A percentile compares a stretch with the other conserved stretches of the same genome.
Conservation (phyloP, 2,113 vertebrate genomes). For the Sisor rabdophorus region DNA sequence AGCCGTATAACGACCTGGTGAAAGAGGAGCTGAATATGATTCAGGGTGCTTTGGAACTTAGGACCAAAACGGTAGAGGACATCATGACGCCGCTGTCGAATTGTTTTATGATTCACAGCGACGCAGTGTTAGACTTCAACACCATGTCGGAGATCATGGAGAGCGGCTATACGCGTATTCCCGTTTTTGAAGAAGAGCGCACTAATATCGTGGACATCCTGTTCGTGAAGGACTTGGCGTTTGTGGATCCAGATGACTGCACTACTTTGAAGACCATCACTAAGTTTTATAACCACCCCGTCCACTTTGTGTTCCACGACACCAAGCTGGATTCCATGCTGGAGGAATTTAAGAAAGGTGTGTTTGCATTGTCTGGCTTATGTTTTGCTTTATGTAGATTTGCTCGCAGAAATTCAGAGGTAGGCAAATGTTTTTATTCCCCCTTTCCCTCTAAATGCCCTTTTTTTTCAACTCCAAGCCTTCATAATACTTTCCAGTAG, state of each 20-base stretch:
- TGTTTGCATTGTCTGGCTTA: conserved; percentile 20
- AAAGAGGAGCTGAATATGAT: conserved; percentile 97
- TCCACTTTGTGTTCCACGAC: conserved; percentile 95
- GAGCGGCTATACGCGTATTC: conserved; percentile 91
- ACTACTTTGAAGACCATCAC: conserved; percentile 94
- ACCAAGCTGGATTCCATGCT: conserved; percentile 95
- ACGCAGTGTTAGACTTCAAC: conserved; percentile 89
- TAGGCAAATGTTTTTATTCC: too few relatives aligned
- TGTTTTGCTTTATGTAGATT: background rate
- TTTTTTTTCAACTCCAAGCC: too few relatives aligned
- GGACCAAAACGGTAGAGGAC: conserved; percentile 91
- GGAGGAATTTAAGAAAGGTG: conserved; percentile 98
- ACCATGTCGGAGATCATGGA: conserved; percentile 98
- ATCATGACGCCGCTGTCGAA: conserved; percentile 86
- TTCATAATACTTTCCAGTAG: too few relatives aligned
- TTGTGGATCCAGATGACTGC: conserved; percentile 91
- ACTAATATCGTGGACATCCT: conserved; percentile 95
- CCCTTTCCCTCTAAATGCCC: too few relatives aligned
- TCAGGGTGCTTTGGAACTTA: conserved; percentile 89
- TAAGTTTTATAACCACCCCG: conserved; percentile 94
- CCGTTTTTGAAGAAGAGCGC: conserved; percentile 82
- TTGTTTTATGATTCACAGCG: conserved; percentile 93
- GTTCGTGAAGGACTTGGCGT: conserved; percentile 90
- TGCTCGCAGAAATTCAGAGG: background rate
- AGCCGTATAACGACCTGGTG: conserved; percentile 90